A percentile compares a stretch with the other conserved stretches of the same genome.
These are phyloP conservation scores for Ictalurus punctatus DNA, from an alignment of 2,113 vertebrate genomes.

Conservation along the genomic window DNA sequence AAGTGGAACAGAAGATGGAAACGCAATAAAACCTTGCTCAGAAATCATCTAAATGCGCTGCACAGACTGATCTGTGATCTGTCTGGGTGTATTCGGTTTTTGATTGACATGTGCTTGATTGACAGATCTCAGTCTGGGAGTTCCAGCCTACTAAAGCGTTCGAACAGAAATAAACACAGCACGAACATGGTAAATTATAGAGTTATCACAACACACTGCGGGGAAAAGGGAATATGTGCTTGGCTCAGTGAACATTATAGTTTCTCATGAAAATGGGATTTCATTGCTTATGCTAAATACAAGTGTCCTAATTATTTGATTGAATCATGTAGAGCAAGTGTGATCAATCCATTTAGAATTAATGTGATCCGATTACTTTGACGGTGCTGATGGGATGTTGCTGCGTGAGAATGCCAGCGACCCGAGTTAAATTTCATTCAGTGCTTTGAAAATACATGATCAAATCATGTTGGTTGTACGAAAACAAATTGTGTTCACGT, in stretches of 20 bases:
- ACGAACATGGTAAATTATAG: not conserved
- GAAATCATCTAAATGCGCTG: not conserved
- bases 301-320: too few relatives aligned
- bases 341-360: not conserved
- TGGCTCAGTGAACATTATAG: not conserved
- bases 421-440: not conserved
- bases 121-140: not conserved
- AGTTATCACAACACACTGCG: not conserved
- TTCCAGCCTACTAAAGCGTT: not conserved
- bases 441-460: not conserved
- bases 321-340: not conserved
- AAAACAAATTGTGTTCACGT: not conserved
- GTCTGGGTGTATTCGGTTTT: not conserved
- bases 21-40: not conserved
- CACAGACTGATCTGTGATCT: not conserved
- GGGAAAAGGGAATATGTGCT: not conserved
- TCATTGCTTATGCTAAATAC: not conserved
- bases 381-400: too few relatives aligned
- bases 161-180: not conserved
- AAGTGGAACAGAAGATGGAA: not conserved
- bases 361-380: not conserved
- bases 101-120: not conserved
- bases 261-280: not conserved
- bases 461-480: not conserved
- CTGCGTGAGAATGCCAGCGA: not conserved